Evolutionary conservation across 2,113 vertebrate species (phyloP), one percentile per base, ranked within the genome.

Genomic region (Heloderma charlesbogerti): DNA sequence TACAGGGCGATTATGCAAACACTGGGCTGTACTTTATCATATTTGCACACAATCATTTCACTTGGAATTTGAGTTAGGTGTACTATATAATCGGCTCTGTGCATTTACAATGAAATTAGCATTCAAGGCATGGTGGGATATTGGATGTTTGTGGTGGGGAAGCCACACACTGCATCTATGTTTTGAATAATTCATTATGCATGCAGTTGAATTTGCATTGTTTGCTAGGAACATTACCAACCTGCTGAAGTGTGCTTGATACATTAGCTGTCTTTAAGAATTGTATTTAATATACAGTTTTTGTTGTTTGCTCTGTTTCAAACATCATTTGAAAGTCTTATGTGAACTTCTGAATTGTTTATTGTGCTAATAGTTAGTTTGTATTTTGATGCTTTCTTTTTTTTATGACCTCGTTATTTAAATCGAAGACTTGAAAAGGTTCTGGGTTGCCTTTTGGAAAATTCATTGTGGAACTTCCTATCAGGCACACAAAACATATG

Each of bases 101-200:
- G 83, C 79, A 95, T 92, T 95, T 75, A 90, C 74, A 79, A 77
- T 75, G 84, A 94, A 94, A 94, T 93, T 40, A 92, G 91, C 88
- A 96, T 96, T 94, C 89, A 43, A 87, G 92, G 91, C 92, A 94
- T 94, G 90, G 54, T 88, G 43, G 78, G 94, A 94, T 91, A 93
- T 90, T 90, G 82, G 93, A 77, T 1, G 63, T 86, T 86, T 67
- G 83, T 67, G 74, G 74, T 69, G 45, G 0, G 88, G 60, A 45
- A 91, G 91, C 90, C 91, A 94, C 93, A 72, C 86, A 91, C 69
- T 60, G 81, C 94, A 83, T 37, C 37, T 78, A 88, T 63, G 88
- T 48, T 89, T 92, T 95, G 91, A 96, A 96, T 96, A 94, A 96
- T 95, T 96, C 89, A 96, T 96, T 85, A 83, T 40, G 74, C 86